Evolutionary conservation across 2,888 invertebrate genomes (phyloP).

Genomic region (Drosophila recens): DNA sequence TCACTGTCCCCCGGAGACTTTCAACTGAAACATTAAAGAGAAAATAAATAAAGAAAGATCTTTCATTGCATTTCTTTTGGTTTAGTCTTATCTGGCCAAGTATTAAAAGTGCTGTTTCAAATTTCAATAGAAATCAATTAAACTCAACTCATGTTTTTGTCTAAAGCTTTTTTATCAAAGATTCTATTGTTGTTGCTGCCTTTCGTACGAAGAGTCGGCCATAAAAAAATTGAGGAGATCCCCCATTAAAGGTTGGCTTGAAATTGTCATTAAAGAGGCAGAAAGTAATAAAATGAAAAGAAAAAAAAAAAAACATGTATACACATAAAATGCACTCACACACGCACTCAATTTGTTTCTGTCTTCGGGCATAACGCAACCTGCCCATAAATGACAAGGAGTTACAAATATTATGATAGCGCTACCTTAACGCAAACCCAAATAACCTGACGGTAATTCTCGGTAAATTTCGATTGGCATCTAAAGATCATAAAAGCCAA

Average conservation of each 20-base stretch:
- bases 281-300: conserved; percentile 31
- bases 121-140: conserved; percentile 78
- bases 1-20: conserved; percentile 3
- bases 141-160: conserved; percentile 60
- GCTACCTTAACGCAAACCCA: conserved; percentile 33
- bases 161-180: conserved; percentile 60
- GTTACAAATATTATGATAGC: conserved; percentile 75
- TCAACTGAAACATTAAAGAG: conserved; percentile 39
- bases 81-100: conserved; percentile 34
- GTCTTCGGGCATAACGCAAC: conserved; percentile 52
- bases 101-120: conserved; percentile 74
- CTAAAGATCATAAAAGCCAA: conserved; percentile 47
- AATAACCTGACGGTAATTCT: conserved; percentile 48
- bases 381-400: conserved; percentile 61
- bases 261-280: conserved; percentile 70
- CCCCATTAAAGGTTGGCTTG: conserved; percentile 66
- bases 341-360: conserved; percentile 62
- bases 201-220: conserved; percentile 44
- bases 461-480: conserved; percentile 63
- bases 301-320: not conserved
- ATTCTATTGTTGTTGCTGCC: conserved; percentile 49
- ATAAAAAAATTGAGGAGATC: conserved; percentile 54
- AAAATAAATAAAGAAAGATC: conserved; percentile 16
- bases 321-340: conserved; percentile 34
- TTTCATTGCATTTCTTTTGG: conserved; percentile 21